Evolutionary conservation across 2,888 invertebrate species (phyloP).

Genomic region (Tupiocoris notatus): DNA sequence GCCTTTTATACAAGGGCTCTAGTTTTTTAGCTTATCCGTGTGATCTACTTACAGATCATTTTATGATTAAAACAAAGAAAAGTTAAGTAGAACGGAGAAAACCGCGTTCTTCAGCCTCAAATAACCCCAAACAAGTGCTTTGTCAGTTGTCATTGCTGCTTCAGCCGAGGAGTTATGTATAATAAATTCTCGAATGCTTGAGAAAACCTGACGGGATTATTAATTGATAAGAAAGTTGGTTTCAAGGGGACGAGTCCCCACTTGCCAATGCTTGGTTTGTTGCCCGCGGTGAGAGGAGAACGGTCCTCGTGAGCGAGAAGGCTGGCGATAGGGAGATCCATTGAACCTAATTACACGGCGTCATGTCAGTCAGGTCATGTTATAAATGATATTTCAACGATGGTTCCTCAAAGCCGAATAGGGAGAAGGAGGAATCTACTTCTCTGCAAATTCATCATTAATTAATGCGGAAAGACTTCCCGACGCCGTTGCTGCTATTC

Average conservation of each 20-base stretch:
- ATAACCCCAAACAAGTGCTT: neutral
- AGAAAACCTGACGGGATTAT: slow-evolving; percentile 17
- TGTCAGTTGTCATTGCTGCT: neutral
- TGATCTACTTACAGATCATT: no score
- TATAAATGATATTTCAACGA: slow-evolving; percentile 40
- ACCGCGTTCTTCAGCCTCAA: no score
- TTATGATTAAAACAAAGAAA: no score
- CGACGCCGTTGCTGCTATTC: neutral
- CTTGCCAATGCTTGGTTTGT: slow-evolving; percentile 35
- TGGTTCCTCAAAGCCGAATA: neutral
- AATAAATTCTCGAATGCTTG: slow-evolving; percentile 7
- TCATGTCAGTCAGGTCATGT: slow-evolving; percentile 40
- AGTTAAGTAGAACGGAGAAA: no score
- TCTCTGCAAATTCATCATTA: slow-evolving; percentile 35
- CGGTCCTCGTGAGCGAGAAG: neutral
- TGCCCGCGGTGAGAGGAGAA: neutral
- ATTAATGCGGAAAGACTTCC: slow-evolving; percentile 37
- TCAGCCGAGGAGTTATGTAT: neutral
- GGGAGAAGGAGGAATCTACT: slow-evolving; percentile 6
- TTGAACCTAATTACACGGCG: slow-evolving; percentile 38
- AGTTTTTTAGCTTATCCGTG: no score
- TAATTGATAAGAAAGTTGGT: slow-evolving; percentile 31
- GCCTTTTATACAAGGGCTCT: no score
- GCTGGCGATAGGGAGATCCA: slow-evolving; percentile 10
- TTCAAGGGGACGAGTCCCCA: slow-evolving; percentile 16